Base-by-base conservation (phyloP, 2,797 vertebrate species). In the Melanitta fusca region DNA sequence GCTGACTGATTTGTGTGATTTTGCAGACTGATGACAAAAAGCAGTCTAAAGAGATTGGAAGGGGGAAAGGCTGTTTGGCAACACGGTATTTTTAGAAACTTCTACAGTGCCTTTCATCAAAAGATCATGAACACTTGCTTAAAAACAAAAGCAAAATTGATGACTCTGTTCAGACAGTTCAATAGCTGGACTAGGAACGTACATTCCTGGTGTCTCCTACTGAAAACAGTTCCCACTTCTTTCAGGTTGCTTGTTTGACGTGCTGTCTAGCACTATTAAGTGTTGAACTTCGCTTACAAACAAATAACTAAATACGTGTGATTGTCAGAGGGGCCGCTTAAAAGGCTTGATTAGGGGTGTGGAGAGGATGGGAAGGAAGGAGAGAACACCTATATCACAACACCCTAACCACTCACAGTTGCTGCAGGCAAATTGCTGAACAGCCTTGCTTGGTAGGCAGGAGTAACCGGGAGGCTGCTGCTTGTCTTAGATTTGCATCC, bases 1-100 rank as follows among this genome's bases (percentile, higher is more conserved):
- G 78, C 70, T 93, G 68, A 90, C 80, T 93, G 86, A 93, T 95
- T 93, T 91, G 80, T 89, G 83, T 93, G 78, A 93, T 95, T 96
- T 95, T 95, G 62, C 64, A 64, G 80, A 73, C 94, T 88, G 95
- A 95, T 97, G 94, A 94, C 80, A 93, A 95, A 93, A 57, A 78
- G 85, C 75, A 84, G 73, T 83, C 51, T 95, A 75, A 94, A 96
- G 95, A 91, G 89, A 91, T 93, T 96, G 83, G 58, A 88, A 86
- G 75, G 89, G 47, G 49, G 61, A 74, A 85, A 60, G 80, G 56
- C 77, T 83, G 14, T 93, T 95, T 64, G 70, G 66, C 73, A 84
- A 32, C 30, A 5, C 11, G 32, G 25, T 94, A 94, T 94, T 95
- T 94, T 96, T 93, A 93, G 92, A 88, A 94, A 91, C 73, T 94